phyloP scores from a whole-genome alignment of 2,113 vertebrate genomes.

The Tragelaphus buxtoni region DNA sequence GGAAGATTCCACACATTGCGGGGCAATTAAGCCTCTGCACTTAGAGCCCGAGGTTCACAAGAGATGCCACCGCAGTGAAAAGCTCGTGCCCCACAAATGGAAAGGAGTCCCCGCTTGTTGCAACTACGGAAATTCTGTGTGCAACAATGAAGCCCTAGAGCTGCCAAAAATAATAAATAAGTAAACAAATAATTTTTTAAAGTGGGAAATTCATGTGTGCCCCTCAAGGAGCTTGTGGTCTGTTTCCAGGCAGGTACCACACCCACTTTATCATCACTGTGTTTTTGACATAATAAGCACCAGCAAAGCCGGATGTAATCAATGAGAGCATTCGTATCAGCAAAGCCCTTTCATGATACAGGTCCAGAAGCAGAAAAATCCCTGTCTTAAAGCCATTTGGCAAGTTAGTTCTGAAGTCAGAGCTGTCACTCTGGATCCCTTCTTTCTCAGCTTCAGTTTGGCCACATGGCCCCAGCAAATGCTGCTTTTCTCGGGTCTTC shows the following conservation, averaged over 20 bases:
- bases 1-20: not conserved
- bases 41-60: not conserved
- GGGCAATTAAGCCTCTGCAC: not conserved
- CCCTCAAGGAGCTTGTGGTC: not conserved
- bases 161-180: not conserved
- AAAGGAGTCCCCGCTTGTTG: not conserved
- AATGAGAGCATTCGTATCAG: not conserved
- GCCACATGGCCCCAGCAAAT: accelerated
- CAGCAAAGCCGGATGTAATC: not conserved
- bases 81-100: accelerated
- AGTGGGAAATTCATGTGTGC: not conserved
- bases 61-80: not conserved
- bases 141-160: not conserved
- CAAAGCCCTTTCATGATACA: not conserved
- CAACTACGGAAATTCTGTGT: not conserved
- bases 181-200: not conserved
- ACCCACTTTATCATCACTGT: not conserved
- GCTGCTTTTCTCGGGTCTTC: not conserved
- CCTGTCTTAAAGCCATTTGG: not conserved
- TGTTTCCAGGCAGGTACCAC: not conserved
- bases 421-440: not conserved
- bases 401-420: not conserved
- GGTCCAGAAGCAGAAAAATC: not conserved
- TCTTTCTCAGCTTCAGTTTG: not conserved
- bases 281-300: not conserved